Conservation (phyloP, 2,113 vertebrate genomes). For the Gadus chalcogrammus region DNA sequence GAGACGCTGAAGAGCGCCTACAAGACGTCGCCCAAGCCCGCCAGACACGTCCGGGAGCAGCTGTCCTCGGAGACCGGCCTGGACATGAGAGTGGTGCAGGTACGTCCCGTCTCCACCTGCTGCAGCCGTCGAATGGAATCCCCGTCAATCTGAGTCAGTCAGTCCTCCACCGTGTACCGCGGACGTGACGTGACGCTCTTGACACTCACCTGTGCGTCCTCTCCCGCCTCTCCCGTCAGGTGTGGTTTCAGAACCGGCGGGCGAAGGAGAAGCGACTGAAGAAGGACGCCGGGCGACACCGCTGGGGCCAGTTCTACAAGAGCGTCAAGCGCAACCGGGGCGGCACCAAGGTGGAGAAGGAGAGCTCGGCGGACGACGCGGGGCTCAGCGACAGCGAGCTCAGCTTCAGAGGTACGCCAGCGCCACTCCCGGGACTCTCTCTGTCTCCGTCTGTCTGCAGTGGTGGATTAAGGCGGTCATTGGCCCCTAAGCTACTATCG, state of each 20-base stretch:
- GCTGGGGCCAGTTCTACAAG: conserved; percentile 98
- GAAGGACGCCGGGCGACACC: conserved; percentile 94
- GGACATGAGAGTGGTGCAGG: conserved; percentile 99
- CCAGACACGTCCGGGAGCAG: conserved; percentile 93
- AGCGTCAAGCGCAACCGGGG: conserved; percentile 89
- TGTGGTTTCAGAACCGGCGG: conserved; percentile 97
- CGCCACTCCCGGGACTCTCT: neutral
- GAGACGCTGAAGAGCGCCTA: conserved; percentile 98
- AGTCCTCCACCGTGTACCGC: neutral
- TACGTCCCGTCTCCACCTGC: conserved; percentile 47
- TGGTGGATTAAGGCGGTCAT: too few species aligned
- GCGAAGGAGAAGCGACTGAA: conserved; percentile 97
- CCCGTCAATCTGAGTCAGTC: neutral
- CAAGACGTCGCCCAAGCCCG: conserved; percentile 96
- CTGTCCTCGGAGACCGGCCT: conserved; percentile 96
- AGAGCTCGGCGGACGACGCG: conserved; percentile 92
- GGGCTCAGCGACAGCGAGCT: conserved; percentile 97
- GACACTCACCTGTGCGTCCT: neutral
- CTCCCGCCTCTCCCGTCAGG: conserved; percentile 64
- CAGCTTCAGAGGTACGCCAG: conserved; percentile 89
- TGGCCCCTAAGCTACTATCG: too few species aligned
- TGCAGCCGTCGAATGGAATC: neutral
- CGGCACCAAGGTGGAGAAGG: conserved; percentile 86
- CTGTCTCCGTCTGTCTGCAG: neutral
- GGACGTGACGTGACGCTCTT: neutral